Evolutionary conservation across 2,113 vertebrate species (phyloP), one percentile per base, ranked within the genome.

Genomic region (Danionella cerebrum): DNA sequence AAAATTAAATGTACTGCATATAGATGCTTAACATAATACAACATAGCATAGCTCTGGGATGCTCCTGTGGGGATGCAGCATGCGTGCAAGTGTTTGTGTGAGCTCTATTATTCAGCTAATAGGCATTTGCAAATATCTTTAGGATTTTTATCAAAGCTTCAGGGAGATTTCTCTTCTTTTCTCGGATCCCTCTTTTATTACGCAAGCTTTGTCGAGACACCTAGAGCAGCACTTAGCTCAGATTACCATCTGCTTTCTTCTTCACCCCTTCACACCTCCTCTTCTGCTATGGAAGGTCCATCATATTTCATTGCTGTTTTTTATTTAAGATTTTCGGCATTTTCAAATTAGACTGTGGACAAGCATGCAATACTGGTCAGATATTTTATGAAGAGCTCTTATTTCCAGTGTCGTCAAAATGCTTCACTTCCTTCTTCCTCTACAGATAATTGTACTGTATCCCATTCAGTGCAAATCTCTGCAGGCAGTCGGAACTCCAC

Each of bases 81-180:
- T 36, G 13, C 12, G 3, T 36, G 18, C 53, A 22, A 18, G 25
- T 47, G 38, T 77, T 79, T 67, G 74, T 70, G 24, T 71, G 58
- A 6, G 19, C 33, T 24, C 13, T 59, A 19, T 44, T 12, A 2
- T 6, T n/a, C 27, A 47, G 29, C 36, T 33, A 45, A 62, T 62
- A n/a, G 16, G 6, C 6, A 1, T 45, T 33, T 13, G 31, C 7
- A 27, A 62, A 25, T 3, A 19, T 13, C 9, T 5, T 8, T 41
- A n/a, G 36, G 2, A 6, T 58, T 14, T 21, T 24, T 13, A 16
- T 55, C 52, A 36, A 19, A 55, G 31, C 18, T 36, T 55, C 8
- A 55, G 7, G 2, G 2, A 7, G 14, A 14, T 29, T 16, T 51
- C 48, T 6, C 3, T 6, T 54, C 50, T 31, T 27, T 35, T 12